Base-by-base conservation (phyloP, 1,140 invertebrate species). In the Odontomachus brunneus region DNA sequence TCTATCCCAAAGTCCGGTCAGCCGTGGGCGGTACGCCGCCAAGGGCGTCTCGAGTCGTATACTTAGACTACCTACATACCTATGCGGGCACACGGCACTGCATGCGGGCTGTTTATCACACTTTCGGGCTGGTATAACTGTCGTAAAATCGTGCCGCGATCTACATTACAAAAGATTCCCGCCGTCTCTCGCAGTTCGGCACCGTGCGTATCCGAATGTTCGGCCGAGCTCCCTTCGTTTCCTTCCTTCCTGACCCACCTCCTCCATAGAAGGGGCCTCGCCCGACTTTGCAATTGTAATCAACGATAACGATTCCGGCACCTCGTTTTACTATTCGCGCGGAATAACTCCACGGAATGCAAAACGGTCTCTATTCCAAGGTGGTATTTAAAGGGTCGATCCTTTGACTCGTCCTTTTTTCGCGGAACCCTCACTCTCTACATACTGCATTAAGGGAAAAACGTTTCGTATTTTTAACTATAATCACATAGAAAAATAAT, bases 251-350 rank as follows among this genome's bases (percentile, higher is more conserved):
- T 63, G 22, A 17, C 11, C 9, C 53, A 12, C 19, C 76, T 53
- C 55, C 59, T 19, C 62, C n/a, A n/a, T n/a, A n/a, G 48, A 2
- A 29, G 12, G 55, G 26, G 15, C 65, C 15, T 71, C 74, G 60
- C 53, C 86, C 82, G 76, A 88, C 87, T 88, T 88, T 88, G 87
- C 87, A 88, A 88, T 88, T 88, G 87, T 88, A 88, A 88, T 88
- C 86, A 88, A 85, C 86, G 83, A 85, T 88, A 88, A 88, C 87
- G 87, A 88, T 88, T 88, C 76, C 86, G 83, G 72, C 73, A 75
- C 67, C 78, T 81, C 83, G 87, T 85, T 88, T 69, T 76, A 84
- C 69, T 80, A 76, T 69, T 88, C 87, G 75, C 67, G 71, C 72
- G 76, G 83, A 88, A 88, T 88, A 88, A 88, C 76, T 75, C 83